Evolutionary conservation across 2,797 vertebrate species (phyloP).

Genomic region (Nasua narica): DNA sequence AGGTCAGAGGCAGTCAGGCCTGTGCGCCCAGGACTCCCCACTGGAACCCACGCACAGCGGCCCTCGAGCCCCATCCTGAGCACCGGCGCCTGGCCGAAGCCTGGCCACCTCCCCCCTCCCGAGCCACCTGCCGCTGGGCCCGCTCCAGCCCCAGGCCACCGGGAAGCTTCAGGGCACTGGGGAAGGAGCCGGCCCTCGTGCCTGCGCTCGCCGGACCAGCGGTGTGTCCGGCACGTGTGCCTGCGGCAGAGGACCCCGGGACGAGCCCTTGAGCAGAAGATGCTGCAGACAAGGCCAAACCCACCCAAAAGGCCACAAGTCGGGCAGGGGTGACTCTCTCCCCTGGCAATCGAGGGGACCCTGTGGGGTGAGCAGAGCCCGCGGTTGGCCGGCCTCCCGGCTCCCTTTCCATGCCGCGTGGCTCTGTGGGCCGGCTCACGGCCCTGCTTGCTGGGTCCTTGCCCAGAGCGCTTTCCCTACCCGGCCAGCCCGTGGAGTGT

Average conservation of each 20-base stretch:
- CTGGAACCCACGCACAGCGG: background rate
- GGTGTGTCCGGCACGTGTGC: background rate
- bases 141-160: background rate
- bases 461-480: background rate
- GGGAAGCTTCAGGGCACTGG: background rate
- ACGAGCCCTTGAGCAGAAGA: background rate
- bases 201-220: accelerated
- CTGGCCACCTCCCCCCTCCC: accelerated
- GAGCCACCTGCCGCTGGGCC: no score
- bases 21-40: background rate
- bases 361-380: accelerated
- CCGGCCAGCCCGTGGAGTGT: background rate
- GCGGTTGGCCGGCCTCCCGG: accelerated
- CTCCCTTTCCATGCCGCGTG: accelerated
- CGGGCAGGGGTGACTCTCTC: no score
- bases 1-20: background rate
- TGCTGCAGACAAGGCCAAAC: background rate
- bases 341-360: background rate
- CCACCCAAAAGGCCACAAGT: background rate
- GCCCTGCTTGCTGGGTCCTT: background rate
- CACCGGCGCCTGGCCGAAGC: accelerated
- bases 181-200: background rate
- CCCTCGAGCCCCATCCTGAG: background rate
- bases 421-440: background rate
- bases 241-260: accelerated